A percentile compares a stretch with the other conserved stretches of the same genome.
phyloP scores from a whole-genome alignment of 53 echinoderm and acorn worm genomes.

The Antedon mediterranea region DNA sequence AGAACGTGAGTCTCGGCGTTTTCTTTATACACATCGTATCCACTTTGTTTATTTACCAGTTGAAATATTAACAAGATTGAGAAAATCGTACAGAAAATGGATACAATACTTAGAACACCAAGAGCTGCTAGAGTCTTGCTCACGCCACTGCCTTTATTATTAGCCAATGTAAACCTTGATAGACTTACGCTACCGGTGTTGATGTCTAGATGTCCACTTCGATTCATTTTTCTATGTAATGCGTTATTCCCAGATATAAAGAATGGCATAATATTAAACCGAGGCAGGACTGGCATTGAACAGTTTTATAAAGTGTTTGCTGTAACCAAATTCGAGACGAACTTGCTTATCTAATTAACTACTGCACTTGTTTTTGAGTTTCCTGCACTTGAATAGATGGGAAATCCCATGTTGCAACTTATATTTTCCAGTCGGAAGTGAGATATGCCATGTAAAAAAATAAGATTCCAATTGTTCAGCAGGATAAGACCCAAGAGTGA shows the following conservation, averaged over 20 bases:
- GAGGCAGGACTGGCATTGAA: no score
- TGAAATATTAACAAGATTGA: slow-evolving; percentile 54
- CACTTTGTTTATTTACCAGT: slow-evolving; percentile 47
- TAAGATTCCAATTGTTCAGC: no score
- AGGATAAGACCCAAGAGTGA: no score
- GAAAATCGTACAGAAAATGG: slow-evolving; percentile 44
- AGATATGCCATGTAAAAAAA: no score
- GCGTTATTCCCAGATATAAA: not conserved
- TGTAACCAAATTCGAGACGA: no score
- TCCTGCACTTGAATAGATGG: no score
- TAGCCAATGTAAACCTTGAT: slow-evolving; percentile 34
- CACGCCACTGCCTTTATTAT: slow-evolving; percentile 38
- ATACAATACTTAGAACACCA: slow-evolving; percentile 50
- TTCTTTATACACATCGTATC: slow-evolving; percentile 3
- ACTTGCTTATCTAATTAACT: no score
- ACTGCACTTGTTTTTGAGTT: no score
- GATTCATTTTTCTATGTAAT: not conserved
- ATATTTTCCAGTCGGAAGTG: no score
- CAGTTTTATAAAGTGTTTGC: no score
- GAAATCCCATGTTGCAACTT: no score
- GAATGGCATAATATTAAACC: not conserved
- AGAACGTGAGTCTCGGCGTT: slow-evolving; percentile 27
- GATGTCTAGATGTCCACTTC: not conserved
- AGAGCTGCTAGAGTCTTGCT: slow-evolving; percentile 59
- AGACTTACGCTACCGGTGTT: slow-evolving; percentile 17